Percentiles rank a stretch among this genome's conserved stretches.
phyloP scores from a whole-genome alignment of 2,888 invertebrate species.

The Alsophila aescularia region DNA sequence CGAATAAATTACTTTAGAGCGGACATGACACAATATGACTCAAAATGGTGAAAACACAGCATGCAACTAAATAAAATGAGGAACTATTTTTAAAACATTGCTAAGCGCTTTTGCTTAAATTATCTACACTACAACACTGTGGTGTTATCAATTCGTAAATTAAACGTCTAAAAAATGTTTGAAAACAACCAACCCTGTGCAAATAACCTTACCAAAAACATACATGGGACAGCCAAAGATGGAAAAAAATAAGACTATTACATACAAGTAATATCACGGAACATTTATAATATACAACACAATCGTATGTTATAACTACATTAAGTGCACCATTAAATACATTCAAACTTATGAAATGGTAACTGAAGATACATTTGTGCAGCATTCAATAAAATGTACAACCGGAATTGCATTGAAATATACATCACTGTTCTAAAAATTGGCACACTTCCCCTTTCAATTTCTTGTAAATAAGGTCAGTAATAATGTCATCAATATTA shows the following conservation, averaged over 20 bases:
- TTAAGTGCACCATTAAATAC: conserved; percentile 51
- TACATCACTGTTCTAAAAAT: conserved; percentile 16
- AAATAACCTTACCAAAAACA: conserved; percentile 7
- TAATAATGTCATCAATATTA: not conserved
- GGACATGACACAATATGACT: conserved; percentile 75
- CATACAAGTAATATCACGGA: conserved; percentile 74
- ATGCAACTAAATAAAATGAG: conserved; percentile 53
- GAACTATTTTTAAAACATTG: conserved; percentile 55
- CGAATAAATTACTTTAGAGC: conserved; percentile 60
- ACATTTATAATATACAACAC: conserved; percentile 49
- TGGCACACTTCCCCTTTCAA: conserved; percentile 20
- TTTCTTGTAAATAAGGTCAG: conserved; percentile 6
- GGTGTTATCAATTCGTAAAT: conserved; percentile 15
- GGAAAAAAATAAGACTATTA: conserved; percentile 41
- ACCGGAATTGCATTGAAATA: conserved; percentile 12
- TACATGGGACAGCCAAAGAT: too few relatives aligned
- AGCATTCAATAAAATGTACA: conserved; percentile 39
- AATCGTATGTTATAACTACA: conserved; percentile 47
- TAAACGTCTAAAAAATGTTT: conserved; percentile 19
- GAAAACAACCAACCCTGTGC: conserved; percentile 50
- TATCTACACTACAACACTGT: conserved; percentile 10
- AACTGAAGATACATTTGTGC: conserved; percentile 65
- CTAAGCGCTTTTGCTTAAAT: conserved; percentile 10
- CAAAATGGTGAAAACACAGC: conserved; percentile 60
- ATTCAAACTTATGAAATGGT: conserved; percentile 62